A percentile compares a stretch with the other conserved stretches of the same genome.
Evolutionary conservation across 2,888 invertebrate genomes (phyloP).

Genomic region (Rhogogaster chlorosoma): DNA sequence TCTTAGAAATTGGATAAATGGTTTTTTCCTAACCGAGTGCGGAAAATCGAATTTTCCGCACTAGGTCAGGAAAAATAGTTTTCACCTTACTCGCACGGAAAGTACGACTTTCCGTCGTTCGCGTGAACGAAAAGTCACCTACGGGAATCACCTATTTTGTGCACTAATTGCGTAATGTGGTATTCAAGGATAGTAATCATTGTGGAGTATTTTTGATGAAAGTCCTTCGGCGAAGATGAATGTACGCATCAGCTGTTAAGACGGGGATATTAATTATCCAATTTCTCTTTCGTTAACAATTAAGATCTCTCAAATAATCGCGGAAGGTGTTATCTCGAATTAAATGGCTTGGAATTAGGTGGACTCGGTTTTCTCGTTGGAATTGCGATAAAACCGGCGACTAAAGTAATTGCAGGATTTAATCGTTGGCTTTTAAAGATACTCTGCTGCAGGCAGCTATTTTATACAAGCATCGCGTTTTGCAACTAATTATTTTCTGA

Average conservation of each 20-base stretch:
- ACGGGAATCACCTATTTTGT: no score
- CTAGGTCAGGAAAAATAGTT: no score
- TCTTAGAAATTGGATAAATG: neutral
- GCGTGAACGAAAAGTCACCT: no score
- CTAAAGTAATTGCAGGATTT: neutral
- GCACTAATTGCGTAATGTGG: no score
- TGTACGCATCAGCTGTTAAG: neutral
- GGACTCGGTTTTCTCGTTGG: neutral
- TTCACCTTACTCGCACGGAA: no score
- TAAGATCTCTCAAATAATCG: neutral
- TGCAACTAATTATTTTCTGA: no score
- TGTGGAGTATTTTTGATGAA: neutral
- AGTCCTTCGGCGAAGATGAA: neutral
- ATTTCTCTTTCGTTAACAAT: neutral
- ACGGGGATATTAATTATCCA: neutral
- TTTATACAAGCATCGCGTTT: no score
- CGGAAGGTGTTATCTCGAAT: neutral
- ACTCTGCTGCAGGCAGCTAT: neutral
- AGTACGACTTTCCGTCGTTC: no score
- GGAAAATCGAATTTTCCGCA: no score
- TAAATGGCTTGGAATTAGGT: neutral
- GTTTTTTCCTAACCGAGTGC: no score
- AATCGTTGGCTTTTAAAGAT: neutral
- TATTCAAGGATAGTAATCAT: no score
- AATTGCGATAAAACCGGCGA: neutral